Conservation (phyloP, 2,888 invertebrate species). For the Anoplius nigerrimus region DNA sequence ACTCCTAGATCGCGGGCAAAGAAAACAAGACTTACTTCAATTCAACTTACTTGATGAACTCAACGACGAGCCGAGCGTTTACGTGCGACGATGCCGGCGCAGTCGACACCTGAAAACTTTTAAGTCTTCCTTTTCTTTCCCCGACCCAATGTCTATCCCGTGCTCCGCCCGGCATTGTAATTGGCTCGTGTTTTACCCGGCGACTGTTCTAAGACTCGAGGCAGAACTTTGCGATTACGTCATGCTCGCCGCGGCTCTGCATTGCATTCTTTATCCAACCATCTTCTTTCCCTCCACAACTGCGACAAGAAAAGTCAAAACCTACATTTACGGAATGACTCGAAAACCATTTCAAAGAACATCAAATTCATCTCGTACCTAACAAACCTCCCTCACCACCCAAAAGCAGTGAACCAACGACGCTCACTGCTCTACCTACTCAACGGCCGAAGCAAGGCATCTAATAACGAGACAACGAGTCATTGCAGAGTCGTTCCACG, state of each 20-base stretch:
- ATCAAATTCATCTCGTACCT: too few relatives aligned
- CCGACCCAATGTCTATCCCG: slow-evolving; percentile 17
- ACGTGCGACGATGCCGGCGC: slow-evolving; percentile 3
- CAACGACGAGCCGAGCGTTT: slow-evolving; percentile 36
- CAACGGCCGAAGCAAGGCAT: background rate
- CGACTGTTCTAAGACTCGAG: background rate
- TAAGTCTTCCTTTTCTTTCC: slow-evolving; percentile 23
- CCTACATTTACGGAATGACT: too few relatives aligned
- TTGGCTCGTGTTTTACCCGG: slow-evolving; percentile 17
- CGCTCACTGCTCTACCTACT: too few relatives aligned
- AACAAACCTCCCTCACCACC: too few relatives aligned
- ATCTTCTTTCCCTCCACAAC: too few relatives aligned
- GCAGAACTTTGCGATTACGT: too few relatives aligned
- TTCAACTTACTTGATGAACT: slow-evolving; percentile 68
- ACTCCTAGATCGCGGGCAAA: slow-evolving; percentile 55
- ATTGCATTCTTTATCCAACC: too few relatives aligned
- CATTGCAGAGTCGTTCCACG: slow-evolving; percentile 1
- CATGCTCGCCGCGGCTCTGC: too few relatives aligned
- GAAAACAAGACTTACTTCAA: slow-evolving; percentile 63
- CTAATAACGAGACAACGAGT: background rate
- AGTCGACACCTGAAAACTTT: slow-evolving; percentile 36
- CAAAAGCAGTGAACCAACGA: too few relatives aligned
- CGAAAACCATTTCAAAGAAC: too few relatives aligned
- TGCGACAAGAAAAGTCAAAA: too few relatives aligned
- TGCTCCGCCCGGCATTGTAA: slow-evolving; percentile 8